A percentile compares a stretch with the other conserved stretches of the same genome.
Conservation (phyloP, 2,113 vertebrate species). For the Menura novaehollandiae region DNA sequence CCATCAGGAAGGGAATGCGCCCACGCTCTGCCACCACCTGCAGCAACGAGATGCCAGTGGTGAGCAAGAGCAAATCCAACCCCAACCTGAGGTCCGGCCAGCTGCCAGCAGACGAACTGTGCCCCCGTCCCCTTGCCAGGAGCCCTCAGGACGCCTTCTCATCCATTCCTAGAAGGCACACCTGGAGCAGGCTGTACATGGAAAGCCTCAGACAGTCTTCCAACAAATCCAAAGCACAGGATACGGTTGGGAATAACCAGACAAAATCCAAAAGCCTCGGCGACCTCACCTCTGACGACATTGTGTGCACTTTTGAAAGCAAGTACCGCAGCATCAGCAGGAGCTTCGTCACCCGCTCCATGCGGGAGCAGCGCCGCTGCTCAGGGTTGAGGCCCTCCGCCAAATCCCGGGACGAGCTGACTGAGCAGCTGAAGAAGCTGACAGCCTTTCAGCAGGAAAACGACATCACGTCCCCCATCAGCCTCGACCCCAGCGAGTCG, state of each 20-base stretch:
- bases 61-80: conserved; percentile 89
- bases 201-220: conserved; percentile 80
- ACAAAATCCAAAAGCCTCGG: conserved; percentile 92
- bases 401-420: conserved; percentile 68
- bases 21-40: conserved; percentile 31
- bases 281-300: conserved; percentile 91
- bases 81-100: conserved; percentile 80
- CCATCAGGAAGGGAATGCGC: conserved; percentile 27
- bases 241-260: conserved; percentile 3
- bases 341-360: conserved; percentile 78
- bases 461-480: conserved; percentile 74
- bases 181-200: conserved; percentile 84
- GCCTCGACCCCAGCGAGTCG: conserved; percentile 12
- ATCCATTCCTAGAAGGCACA: conserved; percentile 73
- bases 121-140: conserved; percentile 67
- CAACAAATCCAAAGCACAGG: conserved; percentile 21
- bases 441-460: conserved; percentile 83
- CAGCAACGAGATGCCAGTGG: conserved; percentile 32
- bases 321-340: conserved; percentile 87
- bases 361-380: conserved; percentile 66
- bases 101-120: conserved; percentile 50
- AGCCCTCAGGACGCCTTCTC: conserved; percentile 35
- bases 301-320: conserved; percentile 81
- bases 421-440: conserved; percentile 83
- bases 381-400: neutral